These are phyloP conservation scores for Silurus asotus DNA, from an alignment of 2,113 vertebrate species.

Conservation along the genomic window DNA sequence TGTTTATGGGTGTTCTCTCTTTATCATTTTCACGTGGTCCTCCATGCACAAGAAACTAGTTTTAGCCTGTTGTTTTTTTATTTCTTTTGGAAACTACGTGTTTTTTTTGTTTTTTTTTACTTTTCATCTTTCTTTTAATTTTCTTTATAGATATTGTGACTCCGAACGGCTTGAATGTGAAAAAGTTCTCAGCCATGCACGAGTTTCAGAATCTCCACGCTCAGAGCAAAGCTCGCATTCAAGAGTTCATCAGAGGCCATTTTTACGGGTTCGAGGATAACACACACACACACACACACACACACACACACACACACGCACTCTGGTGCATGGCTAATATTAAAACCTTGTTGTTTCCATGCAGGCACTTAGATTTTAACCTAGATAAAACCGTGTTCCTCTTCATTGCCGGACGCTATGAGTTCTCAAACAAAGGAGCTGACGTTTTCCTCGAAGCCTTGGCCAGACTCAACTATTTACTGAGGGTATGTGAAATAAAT, in stretches of 20 bases:
- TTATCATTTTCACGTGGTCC: not conserved
- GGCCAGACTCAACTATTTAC: conserved; percentile 89
- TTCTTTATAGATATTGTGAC: conserved; percentile 80
- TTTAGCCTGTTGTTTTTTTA: not conserved
- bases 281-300: not conserved
- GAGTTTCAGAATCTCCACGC: conserved; percentile 95
- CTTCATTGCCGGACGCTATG: conserved; percentile 90
- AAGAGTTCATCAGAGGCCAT: conserved; percentile 90
- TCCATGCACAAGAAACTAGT: not conserved
- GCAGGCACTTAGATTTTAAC: conserved; percentile 88
- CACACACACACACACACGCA: not conserved
- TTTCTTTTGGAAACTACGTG: not conserved
- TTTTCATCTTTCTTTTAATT: not conserved
- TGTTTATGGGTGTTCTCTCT: not conserved
- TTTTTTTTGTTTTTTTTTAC: not conserved
- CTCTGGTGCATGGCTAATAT: not conserved
- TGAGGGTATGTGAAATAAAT: conserved; percentile 71
- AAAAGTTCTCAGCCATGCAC: conserved; percentile 92
- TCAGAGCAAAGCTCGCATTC: conserved; percentile 88
- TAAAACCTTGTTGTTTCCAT: conserved; percentile 24
- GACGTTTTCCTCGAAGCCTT: conserved; percentile 89
- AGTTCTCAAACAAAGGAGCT: conserved; percentile 91
- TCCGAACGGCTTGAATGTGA: conserved; percentile 89
- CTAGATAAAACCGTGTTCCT: conserved; percentile 91
- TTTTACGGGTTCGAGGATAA: conserved; percentile 82